These are phyloP conservation scores for Turritopsis dohrnii DNA, from an alignment of 30 jellyfish, hydroid and myxozoan species.

Conservation along the genomic window DNA sequence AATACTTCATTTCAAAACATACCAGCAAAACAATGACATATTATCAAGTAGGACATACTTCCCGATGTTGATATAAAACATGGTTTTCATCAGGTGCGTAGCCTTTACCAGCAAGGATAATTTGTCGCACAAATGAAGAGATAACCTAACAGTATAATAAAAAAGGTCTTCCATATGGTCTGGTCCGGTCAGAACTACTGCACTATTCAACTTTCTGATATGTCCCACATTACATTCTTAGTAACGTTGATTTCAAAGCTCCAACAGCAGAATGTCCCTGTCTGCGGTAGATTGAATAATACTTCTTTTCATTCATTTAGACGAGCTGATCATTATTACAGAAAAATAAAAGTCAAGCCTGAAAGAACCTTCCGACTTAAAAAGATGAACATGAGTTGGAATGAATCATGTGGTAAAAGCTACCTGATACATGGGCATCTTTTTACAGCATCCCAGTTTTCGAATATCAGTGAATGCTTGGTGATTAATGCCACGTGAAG, in stretches of 20 bases:
- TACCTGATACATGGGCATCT: conserved; percentile 77
- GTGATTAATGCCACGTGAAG: conserved; percentile 55
- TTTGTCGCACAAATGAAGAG: conserved; percentile 41
- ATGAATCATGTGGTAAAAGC: background rate
- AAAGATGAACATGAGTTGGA: background rate
- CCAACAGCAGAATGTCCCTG: too few relatives aligned
- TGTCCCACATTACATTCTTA: too few relatives aligned
- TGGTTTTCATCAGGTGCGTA: conserved; percentile 48
- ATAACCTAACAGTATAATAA: conserved; percentile 27
- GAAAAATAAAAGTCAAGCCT: too few relatives aligned
- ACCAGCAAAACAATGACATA: background rate
- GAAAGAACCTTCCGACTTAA: too few relatives aligned
- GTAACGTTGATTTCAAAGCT: too few relatives aligned
- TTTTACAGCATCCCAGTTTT: conserved; percentile 28
- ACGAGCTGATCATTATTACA: too few relatives aligned
- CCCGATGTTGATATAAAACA: conserved; percentile 32
- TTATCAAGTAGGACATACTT: conserved; percentile 17
- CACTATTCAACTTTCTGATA: too few relatives aligned
- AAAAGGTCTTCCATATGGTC: background rate
- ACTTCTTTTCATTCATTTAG: too few relatives aligned
- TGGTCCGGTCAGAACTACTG: background rate
- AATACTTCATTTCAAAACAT: too few relatives aligned
- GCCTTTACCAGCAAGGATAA: conserved; percentile 65
- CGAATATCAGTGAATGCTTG: conserved; percentile 64
- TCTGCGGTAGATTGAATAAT: too few relatives aligned